phyloP scores from a whole-genome alignment of 1,140 invertebrate genomes.

The Akabosia matsudoensis region DNA sequence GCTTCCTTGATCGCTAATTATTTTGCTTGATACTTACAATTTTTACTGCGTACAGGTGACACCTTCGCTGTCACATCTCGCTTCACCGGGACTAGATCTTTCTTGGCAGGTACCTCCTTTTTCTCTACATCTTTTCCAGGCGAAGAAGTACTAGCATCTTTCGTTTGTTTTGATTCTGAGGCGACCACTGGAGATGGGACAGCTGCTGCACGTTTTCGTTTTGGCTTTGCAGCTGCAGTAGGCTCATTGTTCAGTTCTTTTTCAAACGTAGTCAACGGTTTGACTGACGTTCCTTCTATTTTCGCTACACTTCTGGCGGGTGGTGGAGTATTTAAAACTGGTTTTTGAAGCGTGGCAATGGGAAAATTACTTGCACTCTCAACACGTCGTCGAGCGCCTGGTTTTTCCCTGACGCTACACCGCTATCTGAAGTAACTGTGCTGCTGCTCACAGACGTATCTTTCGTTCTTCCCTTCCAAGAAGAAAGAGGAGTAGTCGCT shows the following conservation, averaged over 20 bases:
- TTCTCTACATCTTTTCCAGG: not conserved
- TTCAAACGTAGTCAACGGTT: not conserved
- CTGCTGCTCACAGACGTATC: not conserved
- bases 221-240: not conserved
- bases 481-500: not conserved
- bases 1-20: too few relatives aligned
- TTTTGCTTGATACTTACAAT: too few relatives aligned
- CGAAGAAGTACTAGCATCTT: not conserved
- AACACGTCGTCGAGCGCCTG: not conserved
- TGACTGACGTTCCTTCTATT: constrained; percentile 8
- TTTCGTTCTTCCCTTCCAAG: not conserved
- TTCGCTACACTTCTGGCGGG: constrained; percentile 7
- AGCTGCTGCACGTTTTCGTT: not conserved
- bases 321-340: not conserved
- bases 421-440: not conserved
- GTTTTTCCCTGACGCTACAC: not conserved
- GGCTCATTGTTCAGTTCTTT: constrained; percentile 14
- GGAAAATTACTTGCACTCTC: constrained; percentile 7
- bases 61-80: too few relatives aligned
- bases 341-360: not conserved
- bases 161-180: not conserved
- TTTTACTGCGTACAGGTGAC: not conserved
- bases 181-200: not conserved
- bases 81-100: too few relatives aligned
- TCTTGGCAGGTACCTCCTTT: not conserved